These are phyloP conservation scores for Cosmorhoe ocellata DNA, from an alignment of 2,888 invertebrate species.

Conservation along the genomic window DNA sequence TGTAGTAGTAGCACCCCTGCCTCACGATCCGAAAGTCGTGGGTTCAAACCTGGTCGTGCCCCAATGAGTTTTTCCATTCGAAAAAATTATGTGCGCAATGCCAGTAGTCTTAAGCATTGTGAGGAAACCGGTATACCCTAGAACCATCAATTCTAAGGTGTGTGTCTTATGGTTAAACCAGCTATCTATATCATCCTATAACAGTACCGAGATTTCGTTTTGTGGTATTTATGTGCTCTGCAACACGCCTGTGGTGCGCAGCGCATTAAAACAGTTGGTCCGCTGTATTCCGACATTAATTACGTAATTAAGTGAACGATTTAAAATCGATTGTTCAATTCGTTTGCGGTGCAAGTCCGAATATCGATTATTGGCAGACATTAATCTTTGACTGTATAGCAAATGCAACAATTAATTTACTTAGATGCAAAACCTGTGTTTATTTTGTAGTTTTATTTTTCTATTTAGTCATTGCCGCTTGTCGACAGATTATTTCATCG, in stretches of 20 bases:
- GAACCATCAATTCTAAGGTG: no score
- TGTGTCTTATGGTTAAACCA: conserved; percentile 1
- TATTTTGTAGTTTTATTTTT: background rate
- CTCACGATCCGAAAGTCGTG: no score
- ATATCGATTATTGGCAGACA: conserved; percentile 31
- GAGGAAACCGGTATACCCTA: no score
- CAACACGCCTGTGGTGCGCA: conserved; percentile 24
- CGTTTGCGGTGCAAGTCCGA: conserved; percentile 58
- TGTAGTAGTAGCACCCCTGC: no score
- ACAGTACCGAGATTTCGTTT: conserved; percentile 34
- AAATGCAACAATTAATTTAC: background rate
- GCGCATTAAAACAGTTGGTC: conserved; percentile 42
- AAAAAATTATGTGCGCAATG: no score
- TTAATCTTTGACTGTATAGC: conserved; percentile 43
- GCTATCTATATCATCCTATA: background rate
- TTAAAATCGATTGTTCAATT: conserved; percentile 69
- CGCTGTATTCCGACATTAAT: conserved; percentile 60
- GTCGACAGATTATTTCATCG: background rate
- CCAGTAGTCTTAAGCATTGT: no score
- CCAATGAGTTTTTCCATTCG: no score
- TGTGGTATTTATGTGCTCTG: conserved; percentile 54
- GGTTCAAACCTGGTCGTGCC: no score
- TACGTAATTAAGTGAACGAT: conserved; percentile 70
- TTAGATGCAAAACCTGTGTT: background rate
- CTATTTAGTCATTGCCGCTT: no score